Conservation (phyloP, 1,140 invertebrate genomes). For the Agrilus planipennis region DNA sequence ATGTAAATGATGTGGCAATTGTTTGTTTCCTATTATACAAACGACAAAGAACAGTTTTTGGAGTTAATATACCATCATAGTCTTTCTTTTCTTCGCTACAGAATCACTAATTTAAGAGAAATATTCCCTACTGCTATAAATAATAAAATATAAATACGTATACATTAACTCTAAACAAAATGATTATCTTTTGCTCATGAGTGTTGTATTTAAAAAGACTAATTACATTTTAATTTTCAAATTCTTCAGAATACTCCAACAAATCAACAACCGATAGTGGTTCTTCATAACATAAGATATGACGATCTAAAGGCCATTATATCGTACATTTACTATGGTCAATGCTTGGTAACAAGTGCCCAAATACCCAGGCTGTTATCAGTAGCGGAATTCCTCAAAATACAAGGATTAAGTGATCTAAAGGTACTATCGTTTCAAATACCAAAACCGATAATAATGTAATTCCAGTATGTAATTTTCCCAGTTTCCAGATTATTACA, state of each 20-base stretch:
- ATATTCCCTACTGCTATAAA: too few species aligned
- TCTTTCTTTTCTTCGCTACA: slow-evolving; percentile 32
- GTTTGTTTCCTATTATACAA: slow-evolving; percentile 34
- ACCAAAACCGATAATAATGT: too few species aligned
- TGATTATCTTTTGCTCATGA: too few species aligned
- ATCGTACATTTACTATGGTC: slow-evolving; percentile 86
- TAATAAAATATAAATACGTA: too few species aligned
- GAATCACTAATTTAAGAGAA: too few species aligned
- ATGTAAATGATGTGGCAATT: slow-evolving; percentile 37
- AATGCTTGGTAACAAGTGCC: slow-evolving; percentile 76
- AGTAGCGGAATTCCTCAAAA: slow-evolving; percentile 72
- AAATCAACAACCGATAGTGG: slow-evolving; percentile 68
- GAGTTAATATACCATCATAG: slow-evolving; percentile 24
- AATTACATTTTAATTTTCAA: too few species aligned
- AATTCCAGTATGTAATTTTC: too few species aligned
- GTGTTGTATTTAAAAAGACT: too few species aligned
- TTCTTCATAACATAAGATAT: slow-evolving; percentile 69
- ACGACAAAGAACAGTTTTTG: slow-evolving; percentile 31
- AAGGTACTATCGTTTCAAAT: too few species aligned
- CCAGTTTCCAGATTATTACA: too few species aligned
- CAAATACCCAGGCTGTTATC: slow-evolving; percentile 68
- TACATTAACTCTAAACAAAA: too few species aligned
- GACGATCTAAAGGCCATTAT: slow-evolving; percentile 69
- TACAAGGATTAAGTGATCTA: slow-evolving; percentile 76
- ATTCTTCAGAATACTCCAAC: slow-evolving; percentile 2